Evolutionary conservation across 2,113 vertebrate genomes (phyloP).

Genomic region (Lutjanus erythropterus): DNA sequence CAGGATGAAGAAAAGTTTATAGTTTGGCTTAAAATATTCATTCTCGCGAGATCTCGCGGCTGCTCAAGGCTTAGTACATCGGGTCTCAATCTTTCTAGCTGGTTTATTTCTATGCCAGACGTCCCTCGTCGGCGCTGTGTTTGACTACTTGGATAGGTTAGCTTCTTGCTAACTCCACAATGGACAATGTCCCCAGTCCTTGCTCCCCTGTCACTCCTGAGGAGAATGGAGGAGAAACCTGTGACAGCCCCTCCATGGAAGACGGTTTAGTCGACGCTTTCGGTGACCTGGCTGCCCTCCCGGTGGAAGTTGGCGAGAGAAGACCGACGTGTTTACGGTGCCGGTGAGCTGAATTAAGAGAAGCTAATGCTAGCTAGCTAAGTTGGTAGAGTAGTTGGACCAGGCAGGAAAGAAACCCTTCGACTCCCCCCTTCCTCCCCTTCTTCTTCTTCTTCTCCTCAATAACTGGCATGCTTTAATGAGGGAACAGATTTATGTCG

Average conservation of each 20-base stretch:
- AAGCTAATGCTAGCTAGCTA: conserved; percentile 69
- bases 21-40: too few relatives aligned
- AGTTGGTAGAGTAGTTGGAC: not conserved
- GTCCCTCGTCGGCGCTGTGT: not conserved
- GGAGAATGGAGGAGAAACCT: conserved; percentile 20
- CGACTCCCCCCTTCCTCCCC: not conserved
- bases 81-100: not conserved
- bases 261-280: conserved; percentile 76
- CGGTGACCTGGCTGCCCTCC: conserved; percentile 86
- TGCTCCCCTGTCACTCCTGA: not conserved
- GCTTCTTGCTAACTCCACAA: conserved; percentile 53
- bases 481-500: conserved; percentile 46
- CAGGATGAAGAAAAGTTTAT: too few relatives aligned
- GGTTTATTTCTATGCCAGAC: conserved; percentile 26
- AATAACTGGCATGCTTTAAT: conserved; percentile 35
- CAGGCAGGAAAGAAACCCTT: not conserved
- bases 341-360: conserved; percentile 83
- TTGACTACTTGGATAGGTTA: conserved; percentile 21
- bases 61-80: too few relatives aligned
- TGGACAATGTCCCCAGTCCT: conserved; percentile 55
- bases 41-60: too few relatives aligned
- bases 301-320: conserved; percentile 87
- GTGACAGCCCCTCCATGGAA: conserved; percentile 44
- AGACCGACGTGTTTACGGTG: conserved; percentile 91
- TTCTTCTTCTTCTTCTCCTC: not conserved